Conservation (phyloP, 2,113 vertebrate genomes). For the Rhea americana region DNA sequence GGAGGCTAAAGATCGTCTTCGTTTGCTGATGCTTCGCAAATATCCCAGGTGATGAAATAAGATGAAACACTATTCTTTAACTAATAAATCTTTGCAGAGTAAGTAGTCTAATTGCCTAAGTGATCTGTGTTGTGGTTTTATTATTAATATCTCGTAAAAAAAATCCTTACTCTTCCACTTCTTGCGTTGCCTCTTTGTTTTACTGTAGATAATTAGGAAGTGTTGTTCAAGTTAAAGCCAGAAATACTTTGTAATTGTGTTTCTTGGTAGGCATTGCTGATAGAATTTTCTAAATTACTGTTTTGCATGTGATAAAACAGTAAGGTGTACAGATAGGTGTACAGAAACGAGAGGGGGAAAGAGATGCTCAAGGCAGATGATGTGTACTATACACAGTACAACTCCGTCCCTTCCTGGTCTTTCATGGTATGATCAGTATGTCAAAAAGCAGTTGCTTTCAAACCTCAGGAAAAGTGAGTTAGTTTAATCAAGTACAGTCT, state of each 20-base stretch:
- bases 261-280: background rate
- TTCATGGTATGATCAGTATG: fast-evolving
- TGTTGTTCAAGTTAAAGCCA: background rate
- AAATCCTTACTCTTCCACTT: background rate
- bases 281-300: background rate
- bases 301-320: background rate
- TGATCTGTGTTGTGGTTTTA: background rate
- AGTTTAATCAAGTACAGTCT: background rate
- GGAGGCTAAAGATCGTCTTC: constrained; percentile 93
- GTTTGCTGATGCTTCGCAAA: constrained; percentile 86
- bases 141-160: background rate
- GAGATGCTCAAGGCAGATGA: background rate
- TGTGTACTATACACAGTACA: background rate
- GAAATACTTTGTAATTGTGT: background rate
- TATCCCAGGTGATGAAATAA: constrained; percentile 81
- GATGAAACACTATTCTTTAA: background rate
- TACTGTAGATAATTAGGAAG: background rate
- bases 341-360: background rate
- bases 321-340: background rate
- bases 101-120: background rate
- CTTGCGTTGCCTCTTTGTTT: background rate
- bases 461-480: background rate
- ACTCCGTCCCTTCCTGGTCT: background rate
- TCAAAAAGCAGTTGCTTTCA: background rate
- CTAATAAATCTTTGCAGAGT: background rate